Percentiles rank a stretch among this genome's conserved stretches.
These are phyloP conservation scores for Harpalus rufipes DNA, from an alignment of 2,888 invertebrate genomes.

Conservation along the genomic window DNA sequence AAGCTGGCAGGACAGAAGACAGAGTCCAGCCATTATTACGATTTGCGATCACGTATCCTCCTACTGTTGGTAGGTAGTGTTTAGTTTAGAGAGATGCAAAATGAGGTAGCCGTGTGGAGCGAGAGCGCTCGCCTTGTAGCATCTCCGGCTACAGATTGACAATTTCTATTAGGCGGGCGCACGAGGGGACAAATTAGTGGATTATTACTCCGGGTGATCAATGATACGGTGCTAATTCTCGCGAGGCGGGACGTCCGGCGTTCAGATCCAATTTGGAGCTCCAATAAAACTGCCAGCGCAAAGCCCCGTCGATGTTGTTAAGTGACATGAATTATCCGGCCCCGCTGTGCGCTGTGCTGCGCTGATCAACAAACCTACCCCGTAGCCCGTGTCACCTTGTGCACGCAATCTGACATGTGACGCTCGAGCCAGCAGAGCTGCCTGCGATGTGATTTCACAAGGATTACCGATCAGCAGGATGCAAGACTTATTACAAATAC, in stretches of 20 bases:
- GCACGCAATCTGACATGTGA: constrained; percentile 68
- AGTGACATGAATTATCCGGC: constrained; percentile 78
- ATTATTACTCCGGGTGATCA: constrained; percentile 77
- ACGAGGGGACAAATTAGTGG: constrained; percentile 76
- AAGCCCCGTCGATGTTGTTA: constrained; percentile 78
- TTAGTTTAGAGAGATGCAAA: constrained; percentile 37
- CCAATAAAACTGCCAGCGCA: constrained; percentile 78
- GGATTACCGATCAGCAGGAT: constrained; percentile 45
- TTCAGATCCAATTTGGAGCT: constrained; percentile 77
- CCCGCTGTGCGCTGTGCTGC: constrained; percentile 15
- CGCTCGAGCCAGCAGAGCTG: background rate
- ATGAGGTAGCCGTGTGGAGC: background rate
- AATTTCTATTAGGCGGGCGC: constrained; percentile 74
- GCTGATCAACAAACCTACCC: constrained; percentile 70
- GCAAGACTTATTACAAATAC: constrained; percentile 8
- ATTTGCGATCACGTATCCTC: constrained; percentile 50
- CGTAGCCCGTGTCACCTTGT: constrained; percentile 68
- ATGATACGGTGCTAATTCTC: constrained; percentile 77
- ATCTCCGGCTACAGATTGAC: constrained; percentile 72
- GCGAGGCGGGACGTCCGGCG: constrained; percentile 69
- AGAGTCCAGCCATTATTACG: constrained; percentile 27
- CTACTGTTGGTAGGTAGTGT: constrained; percentile 1
- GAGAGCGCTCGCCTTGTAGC: background rate
- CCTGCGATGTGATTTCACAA: constrained; percentile 4
- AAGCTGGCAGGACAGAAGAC: background rate